A percentile compares a stretch with the other conserved stretches of the same genome.
phyloP scores from a whole-genome alignment of 1,140 invertebrate genomes.

The Eulimnadia texana region DNA sequence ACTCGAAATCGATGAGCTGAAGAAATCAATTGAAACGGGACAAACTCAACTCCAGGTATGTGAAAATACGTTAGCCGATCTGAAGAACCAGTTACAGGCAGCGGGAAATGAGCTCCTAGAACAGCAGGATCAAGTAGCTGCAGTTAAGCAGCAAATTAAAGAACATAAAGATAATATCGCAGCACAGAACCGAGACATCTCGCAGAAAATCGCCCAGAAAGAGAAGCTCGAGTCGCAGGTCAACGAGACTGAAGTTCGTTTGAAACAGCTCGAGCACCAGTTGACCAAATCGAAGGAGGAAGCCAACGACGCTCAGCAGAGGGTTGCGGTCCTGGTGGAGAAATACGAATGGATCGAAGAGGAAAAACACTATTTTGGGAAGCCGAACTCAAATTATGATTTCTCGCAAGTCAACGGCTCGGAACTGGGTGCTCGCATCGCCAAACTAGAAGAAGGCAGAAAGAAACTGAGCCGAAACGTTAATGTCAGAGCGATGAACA shows the following conservation, averaged over 20 bases:
- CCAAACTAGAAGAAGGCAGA: slow-evolving; percentile 48
- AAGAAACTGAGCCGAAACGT: slow-evolving; percentile 61
- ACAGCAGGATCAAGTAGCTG: slow-evolving; percentile 12
- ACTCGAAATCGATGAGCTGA: slow-evolving; percentile 63
- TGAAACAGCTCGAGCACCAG: slow-evolving; percentile 62
- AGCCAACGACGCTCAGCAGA: slow-evolving; percentile 31
- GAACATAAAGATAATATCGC: slow-evolving; percentile 57
- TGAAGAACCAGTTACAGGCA: slow-evolving; percentile 26
- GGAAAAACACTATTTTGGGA: slow-evolving; percentile 64
- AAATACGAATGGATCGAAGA: slow-evolving; percentile 61
- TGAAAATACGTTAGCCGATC: slow-evolving; percentile 25
- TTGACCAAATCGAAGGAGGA: slow-evolving; percentile 32
- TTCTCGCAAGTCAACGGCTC: slow-evolving; percentile 29
- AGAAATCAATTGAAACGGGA: slow-evolving; percentile 48
- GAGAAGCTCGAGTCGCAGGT: slow-evolving; percentile 40
- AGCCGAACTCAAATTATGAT: slow-evolving; percentile 42
- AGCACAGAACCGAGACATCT: slow-evolving; percentile 59
- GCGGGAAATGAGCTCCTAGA: neutral
- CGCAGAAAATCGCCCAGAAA: slow-evolving; percentile 41
- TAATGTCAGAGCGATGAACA: slow-evolving; percentile 70
- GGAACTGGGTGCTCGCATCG: slow-evolving; percentile 39
- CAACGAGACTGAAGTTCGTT: slow-evolving; percentile 50
- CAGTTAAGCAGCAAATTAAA: slow-evolving; percentile 47
- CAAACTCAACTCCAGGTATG: slow-evolving; percentile 37
- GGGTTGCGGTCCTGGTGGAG: slow-evolving; percentile 34